phyloP scores from a whole-genome alignment of 2,113 vertebrate species.

The Corythoichthys intestinalis region DNA sequence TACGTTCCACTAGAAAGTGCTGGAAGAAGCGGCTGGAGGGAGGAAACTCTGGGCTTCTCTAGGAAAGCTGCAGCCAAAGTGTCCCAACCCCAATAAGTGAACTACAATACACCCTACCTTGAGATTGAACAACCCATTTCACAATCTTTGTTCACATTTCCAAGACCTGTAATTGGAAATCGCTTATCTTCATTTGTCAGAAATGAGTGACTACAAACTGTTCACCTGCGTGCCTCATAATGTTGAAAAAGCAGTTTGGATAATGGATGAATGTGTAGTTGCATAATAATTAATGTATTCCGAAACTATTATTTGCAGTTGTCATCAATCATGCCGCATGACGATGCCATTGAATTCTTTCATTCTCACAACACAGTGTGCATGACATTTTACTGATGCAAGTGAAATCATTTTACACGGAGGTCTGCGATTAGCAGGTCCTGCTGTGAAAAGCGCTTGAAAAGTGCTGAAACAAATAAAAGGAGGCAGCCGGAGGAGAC shows the following conservation, averaged over 20 bases:
- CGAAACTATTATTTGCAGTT: slow-evolving; percentile 23
- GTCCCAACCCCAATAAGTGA: too few relatives aligned
- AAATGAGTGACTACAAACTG: neutral
- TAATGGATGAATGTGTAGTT: slow-evolving; percentile 1
- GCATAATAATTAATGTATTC: slow-evolving; percentile 10
- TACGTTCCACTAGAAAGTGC: too few relatives aligned
- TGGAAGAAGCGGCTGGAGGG: too few relatives aligned
- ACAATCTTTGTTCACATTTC: neutral
- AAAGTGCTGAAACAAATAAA: slow-evolving; percentile 54
- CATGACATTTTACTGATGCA: slow-evolving; percentile 61
- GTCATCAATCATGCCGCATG: slow-evolving; percentile 31
- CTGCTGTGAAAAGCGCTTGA: slow-evolving; percentile 33
- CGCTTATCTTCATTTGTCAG: slow-evolving; percentile 3
- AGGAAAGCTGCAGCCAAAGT: too few relatives aligned
- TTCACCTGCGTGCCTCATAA: neutral
- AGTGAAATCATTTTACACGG: slow-evolving; percentile 57
- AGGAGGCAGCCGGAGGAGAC: slow-evolving; percentile 18
- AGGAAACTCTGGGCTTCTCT: too few relatives aligned
- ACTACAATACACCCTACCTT: too few relatives aligned
- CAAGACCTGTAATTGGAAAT: neutral
- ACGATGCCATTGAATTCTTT: slow-evolving; percentile 33
- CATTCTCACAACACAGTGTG: slow-evolving; percentile 42
- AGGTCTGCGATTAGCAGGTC: slow-evolving; percentile 58
- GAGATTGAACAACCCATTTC: neutral
- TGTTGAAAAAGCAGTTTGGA: slow-evolving; percentile 3